These are phyloP conservation scores for Lonchura striata DNA, from an alignment of 2,113 vertebrate genomes.

Conservation along the genomic window DNA sequence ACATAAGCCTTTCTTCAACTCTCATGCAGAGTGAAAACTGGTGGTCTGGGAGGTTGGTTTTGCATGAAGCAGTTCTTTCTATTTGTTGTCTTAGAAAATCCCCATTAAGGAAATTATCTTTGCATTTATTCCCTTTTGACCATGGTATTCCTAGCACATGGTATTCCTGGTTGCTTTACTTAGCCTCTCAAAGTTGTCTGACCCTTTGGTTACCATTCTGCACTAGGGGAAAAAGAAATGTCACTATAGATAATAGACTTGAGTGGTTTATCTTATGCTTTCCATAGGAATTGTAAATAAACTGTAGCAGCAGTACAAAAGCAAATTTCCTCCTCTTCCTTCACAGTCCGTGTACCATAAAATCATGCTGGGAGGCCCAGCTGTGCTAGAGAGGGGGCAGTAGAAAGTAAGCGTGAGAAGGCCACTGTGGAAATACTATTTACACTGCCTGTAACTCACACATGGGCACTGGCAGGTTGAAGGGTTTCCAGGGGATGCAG, in stretches of 20 bases:
- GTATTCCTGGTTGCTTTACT: not conserved
- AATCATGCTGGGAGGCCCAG: not conserved
- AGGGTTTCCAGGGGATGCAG: not conserved
- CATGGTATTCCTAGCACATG: not conserved
- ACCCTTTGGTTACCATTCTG: not conserved
- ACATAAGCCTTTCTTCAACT: not conserved
- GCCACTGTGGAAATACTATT: not conserved
- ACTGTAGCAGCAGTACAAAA: not conserved
- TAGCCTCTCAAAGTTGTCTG: not conserved
- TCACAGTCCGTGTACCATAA: not conserved
- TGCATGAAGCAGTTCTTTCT: not conserved
- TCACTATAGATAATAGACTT: not conserved
- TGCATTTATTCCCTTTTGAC: not conserved
- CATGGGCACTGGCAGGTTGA: not conserved
- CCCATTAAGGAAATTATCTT: not conserved
- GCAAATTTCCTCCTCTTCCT: not conserved
- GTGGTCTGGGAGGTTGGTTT: not conserved
- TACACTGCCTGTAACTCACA: not conserved
- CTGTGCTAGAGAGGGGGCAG: not conserved
- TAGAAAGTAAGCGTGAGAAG: not conserved
- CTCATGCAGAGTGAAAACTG: not conserved
- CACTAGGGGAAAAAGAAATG: not conserved
- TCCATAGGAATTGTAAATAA: not conserved
- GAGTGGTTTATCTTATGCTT: not conserved
- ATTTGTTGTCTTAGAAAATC: not conserved